Evolutionary conservation across 2,888 invertebrate species (phyloP), one percentile per base, ranked within the genome.

Genomic region (Opisthograptis luteolata): DNA sequence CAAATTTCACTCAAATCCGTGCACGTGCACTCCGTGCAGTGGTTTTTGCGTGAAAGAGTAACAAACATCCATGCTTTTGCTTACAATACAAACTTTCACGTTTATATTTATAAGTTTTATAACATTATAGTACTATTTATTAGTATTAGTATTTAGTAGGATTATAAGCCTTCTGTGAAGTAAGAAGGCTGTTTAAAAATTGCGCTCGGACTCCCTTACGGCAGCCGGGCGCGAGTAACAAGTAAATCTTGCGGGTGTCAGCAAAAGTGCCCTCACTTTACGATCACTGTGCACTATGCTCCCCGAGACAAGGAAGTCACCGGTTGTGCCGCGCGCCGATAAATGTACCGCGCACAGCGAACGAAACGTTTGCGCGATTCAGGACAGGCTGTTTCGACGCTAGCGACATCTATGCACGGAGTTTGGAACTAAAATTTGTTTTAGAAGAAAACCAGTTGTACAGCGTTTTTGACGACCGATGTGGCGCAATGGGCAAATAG

Each of bases 261-360:
- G 96, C 96, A 96, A 91, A 92, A 95, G 94, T 94, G 93, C 91
- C 92, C 96, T 96, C 96, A 95, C 95, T 94, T 94, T 65, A 93
- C 94, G 95, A 93, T 96, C 95, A 94, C 93, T 92, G 95, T 92
- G 93, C 94, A 95, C 94, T 95, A 92, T 93, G 95, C 95, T 95
- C 96, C 95, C 95, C 94, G 87, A 94, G 94, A 96, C 95, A 95
- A 95, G 94, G 95, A 95, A 92, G 91, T 89, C 59, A 36, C 24
- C 9, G 8, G 4, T 3, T 4, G 0, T n/a, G 15, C 3, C 9
- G 24, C 31, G 9, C 36, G 13, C 1, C 8, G 10, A 8, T 6
- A 1, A n/a, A n/a, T n/a, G 3, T 14, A 14, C 10, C 19, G 8
- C 0, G 2, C 10, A 6, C 5, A 4, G 27, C 15, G 10, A 40